phyloP scores from a whole-genome alignment of 2,797 vertebrate genomes.

The Acanthornis magna region DNA sequence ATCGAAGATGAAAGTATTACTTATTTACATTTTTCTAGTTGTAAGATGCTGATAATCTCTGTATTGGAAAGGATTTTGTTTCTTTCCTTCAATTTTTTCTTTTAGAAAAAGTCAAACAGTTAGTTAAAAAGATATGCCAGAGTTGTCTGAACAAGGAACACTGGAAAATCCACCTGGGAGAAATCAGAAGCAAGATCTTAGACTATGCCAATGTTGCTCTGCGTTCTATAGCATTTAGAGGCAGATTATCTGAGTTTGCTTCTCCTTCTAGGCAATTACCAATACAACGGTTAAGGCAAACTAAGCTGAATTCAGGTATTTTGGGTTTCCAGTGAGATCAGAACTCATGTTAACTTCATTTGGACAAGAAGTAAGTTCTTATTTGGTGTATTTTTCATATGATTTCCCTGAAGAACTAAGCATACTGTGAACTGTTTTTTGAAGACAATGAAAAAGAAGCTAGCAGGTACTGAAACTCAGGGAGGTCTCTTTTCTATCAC shows the following conservation, averaged over 20 bases:
- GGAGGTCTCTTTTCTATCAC: background rate
- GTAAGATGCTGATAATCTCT: background rate
- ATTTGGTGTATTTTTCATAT: background rate
- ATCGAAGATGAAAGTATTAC: background rate
- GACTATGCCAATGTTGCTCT: background rate
- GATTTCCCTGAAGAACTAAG: background rate
- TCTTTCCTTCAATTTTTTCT: background rate
- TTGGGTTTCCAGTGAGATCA: background rate
- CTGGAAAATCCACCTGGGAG: background rate
- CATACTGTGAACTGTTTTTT: background rate
- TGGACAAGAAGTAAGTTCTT: background rate
- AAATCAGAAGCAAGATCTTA: background rate
- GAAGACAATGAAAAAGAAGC: background rate
- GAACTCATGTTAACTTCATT: background rate
- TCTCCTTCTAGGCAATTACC: background rate
- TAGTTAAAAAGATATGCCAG: background rate
- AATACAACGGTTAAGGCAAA: background rate
- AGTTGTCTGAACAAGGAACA: background rate
- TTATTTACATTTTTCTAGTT: background rate
- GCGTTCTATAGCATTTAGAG: background rate
- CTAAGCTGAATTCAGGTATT: background rate
- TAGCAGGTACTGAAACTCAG: background rate
- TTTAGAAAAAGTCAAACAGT: background rate
- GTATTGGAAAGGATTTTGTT: background rate
- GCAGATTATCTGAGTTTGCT: background rate